phyloP scores from a whole-genome alignment of 2,113 vertebrate genomes.

The Festucalex cinctus region DNA sequence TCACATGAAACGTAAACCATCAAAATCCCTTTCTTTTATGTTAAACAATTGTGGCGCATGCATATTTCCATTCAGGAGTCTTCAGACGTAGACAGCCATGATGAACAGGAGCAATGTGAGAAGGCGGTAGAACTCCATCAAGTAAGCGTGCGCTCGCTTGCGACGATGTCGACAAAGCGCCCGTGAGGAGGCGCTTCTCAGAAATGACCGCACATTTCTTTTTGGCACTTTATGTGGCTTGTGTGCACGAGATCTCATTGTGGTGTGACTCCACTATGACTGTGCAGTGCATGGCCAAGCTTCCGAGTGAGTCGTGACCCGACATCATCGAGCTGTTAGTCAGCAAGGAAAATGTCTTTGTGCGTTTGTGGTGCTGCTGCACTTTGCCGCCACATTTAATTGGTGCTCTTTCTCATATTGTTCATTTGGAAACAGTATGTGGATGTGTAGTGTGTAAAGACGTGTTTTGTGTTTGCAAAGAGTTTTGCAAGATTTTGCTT shows the following conservation, averaged over 20 bases:
- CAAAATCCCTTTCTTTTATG: neutral
- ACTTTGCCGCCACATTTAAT: slow-evolving; percentile 2
- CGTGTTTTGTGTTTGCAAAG: neutral
- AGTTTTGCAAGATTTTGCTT: neutral
- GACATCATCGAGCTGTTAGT: neutral
- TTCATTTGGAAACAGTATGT: neutral
- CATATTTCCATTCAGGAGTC: slow-evolving; percentile 61
- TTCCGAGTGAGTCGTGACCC: slow-evolving; percentile 30
- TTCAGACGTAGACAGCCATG: slow-evolving; percentile 57
- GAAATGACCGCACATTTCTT: slow-evolving; percentile 27
- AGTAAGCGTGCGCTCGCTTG: slow-evolving; percentile 55
- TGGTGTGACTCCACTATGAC: slow-evolving; percentile 31
- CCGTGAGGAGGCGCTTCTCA: slow-evolving; percentile 10
- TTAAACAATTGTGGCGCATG: slow-evolving; percentile 23
- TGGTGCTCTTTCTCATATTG: slow-evolving; percentile 12
- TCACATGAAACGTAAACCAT: neutral
- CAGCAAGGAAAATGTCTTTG: neutral
- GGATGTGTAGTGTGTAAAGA: neutral
- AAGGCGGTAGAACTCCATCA: slow-evolving; percentile 53
- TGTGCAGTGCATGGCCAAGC: slow-evolving; percentile 33
- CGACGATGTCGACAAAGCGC: slow-evolving; percentile 1
- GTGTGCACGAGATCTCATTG: neutral
- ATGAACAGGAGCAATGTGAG: slow-evolving; percentile 54
- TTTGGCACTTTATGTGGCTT: slow-evolving; percentile 7
- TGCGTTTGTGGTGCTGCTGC: neutral